These are phyloP conservation scores for Drosophila paranaensis DNA, from an alignment of 2,888 invertebrate species.

Conservation along the genomic window DNA sequence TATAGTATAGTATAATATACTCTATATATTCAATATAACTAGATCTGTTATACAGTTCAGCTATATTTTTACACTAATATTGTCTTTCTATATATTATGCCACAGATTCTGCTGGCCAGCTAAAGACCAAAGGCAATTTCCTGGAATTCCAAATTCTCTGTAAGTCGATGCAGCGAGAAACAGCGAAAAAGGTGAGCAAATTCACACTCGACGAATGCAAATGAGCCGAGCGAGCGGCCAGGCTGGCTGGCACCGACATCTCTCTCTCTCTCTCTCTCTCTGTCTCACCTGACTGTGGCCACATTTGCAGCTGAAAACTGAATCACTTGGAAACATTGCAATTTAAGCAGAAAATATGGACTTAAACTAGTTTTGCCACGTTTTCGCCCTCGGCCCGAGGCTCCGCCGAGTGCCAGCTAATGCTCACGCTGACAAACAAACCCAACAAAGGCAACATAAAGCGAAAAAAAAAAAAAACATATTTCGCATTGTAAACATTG, in stretches of 20 bases:
- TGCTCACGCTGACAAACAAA: slow-evolving; percentile 31
- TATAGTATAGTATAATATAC: too few relatives aligned
- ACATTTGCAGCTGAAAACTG: slow-evolving; percentile 47
- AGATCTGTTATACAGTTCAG: not conserved
- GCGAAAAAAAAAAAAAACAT: not conserved
- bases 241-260: slow-evolving; percentile 1
- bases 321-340: slow-evolving; percentile 76
- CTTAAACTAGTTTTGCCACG: slow-evolving; percentile 75
- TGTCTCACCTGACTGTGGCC: not conserved
- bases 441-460: slow-evolving; percentile 4
- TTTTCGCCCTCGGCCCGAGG: slow-evolving; percentile 41
- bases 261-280: not conserved
- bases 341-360: slow-evolving; percentile 77
- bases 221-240: slow-evolving; percentile 27
- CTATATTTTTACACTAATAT: not conserved
- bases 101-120: slow-evolving; percentile 13
- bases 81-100: not conserved
- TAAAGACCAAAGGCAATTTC: slow-evolving; percentile 55
- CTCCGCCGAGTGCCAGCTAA: slow-evolving; percentile 32
- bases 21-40: too few relatives aligned
- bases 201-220: slow-evolving; percentile 65
- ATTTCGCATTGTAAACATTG: not conserved
- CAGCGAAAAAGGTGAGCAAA: slow-evolving; percentile 58
- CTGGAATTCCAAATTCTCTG: slow-evolving; percentile 63
- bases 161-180: slow-evolving; percentile 47